A percentile compares a stretch with the other conserved stretches of the same genome.
phyloP scores from a whole-genome alignment of 2,797 vertebrate species.

The Lerista edwardsae region DNA sequence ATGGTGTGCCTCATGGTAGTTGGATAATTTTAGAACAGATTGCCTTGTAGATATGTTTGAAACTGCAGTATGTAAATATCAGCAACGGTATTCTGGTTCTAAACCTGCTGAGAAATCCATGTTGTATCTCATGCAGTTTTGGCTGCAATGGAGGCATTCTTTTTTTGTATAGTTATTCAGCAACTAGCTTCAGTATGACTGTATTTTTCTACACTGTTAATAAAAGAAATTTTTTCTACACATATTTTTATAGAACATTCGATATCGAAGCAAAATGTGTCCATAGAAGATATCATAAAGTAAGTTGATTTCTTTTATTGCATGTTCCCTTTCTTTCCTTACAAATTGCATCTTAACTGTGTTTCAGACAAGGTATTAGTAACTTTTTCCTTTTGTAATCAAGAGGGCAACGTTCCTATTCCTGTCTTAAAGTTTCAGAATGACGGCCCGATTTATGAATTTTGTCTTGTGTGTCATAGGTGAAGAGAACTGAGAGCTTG shows the following conservation, averaged over 20 bases:
- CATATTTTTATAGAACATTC: neutral
- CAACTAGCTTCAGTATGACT: conserved; percentile 3
- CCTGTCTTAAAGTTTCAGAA: conserved; percentile 1
- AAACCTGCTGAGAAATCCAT: neutral
- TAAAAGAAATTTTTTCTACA: neutral
- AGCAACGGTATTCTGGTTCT: neutral
- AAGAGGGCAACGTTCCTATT: neutral
- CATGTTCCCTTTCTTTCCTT: neutral
- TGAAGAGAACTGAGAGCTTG: neutral
- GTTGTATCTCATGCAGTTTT: neutral
- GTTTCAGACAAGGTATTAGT: neutral
- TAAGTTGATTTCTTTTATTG: neutral
- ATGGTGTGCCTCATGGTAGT: conserved; percentile 30
- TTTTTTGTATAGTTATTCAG: conserved; percentile 13
- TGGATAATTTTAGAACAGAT: conserved; percentile 41
- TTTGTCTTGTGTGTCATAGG: neutral
- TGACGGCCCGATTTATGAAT: neutral
- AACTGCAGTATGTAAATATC: conserved; percentile 13
- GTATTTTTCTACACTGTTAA: neutral
- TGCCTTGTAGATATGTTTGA: neutral
- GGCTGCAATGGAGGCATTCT: neutral
- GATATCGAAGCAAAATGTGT: neutral
- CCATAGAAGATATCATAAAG: neutral
- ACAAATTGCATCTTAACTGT: neutral
- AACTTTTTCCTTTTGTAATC: neutral